Evolutionary conservation across 2,113 vertebrate genomes (phyloP), one percentile per base, ranked within the genome.

Genomic region (Hippocampus guttulatus): DNA sequence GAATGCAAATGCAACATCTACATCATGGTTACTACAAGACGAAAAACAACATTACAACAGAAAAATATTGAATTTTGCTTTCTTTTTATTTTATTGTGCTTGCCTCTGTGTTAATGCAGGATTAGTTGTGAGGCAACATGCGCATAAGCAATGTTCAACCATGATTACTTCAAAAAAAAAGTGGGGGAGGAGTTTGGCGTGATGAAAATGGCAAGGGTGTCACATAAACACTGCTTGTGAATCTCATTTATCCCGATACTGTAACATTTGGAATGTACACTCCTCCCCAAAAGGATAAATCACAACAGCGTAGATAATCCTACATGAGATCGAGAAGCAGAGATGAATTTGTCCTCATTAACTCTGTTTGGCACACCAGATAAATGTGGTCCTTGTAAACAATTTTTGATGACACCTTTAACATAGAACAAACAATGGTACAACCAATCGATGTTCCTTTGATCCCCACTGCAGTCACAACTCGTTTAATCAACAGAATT

Each of bases 401-500:
- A 83, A 85, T 80, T 88, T 90, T 86, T 87, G 83, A 87, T 89
- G 80, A 81, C 78, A 81, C 85, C 85, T 86, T 89, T 90, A 90
- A 89, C 88, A 88, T 87, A 85, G 82, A 90, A 88, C 85, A 88
- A 90, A 88, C 84, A 83, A 81, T 89, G 84, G 84, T 86, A 83
- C 78, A 74, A 84, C 77, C 88, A 87, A 91, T 90, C 88, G 84
- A 89, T 88, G 88, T 77, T 85, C 81, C 78, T 88, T 84, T 79
- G 82, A 89, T 89, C 76, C 84, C 68, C 57, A 80, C 82, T 83
- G 81, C 79, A 84, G 88, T 88, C 87, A 88, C 90, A 90, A 85
- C 87, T 89, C 73, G 76, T 90, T 89, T 91, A 88, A 90, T 91
- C 88, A 88, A 86, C 85, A 81, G 83, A 86, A 88, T 91, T 87